Evolutionary conservation across 2,113 vertebrate species (phyloP).

Genomic region (Penelope pileata): DNA sequence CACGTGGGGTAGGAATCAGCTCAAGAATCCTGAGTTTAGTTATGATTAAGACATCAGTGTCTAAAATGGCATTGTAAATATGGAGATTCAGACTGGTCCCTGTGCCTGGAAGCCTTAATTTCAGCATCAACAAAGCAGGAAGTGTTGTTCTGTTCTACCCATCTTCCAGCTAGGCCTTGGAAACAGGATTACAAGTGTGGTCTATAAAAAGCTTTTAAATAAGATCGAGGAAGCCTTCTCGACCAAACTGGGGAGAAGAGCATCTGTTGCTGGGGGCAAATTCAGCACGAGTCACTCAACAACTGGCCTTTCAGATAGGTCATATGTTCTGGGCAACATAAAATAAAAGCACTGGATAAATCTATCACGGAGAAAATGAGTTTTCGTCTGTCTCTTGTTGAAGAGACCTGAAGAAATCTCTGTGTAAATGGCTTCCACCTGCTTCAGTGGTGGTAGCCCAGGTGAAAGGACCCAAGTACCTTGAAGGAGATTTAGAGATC

Average conservation of each 20-base stretch:
- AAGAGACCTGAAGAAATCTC: neutral
- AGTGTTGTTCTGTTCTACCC: rapidly evolving
- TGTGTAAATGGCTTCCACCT: neutral
- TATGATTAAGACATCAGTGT: neutral
- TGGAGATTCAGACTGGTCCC: neutral
- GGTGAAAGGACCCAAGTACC: neutral
- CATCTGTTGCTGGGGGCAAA: neutral
- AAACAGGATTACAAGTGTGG: neutral
- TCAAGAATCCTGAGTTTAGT: neutral
- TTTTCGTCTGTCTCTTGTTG: neutral
- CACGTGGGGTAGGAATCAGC: neutral
- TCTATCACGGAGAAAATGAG: conserved; percentile 6
- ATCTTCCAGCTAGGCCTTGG: neutral
- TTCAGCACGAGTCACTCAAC: neutral
- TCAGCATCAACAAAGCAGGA: neutral
- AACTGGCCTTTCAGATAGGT: neutral
- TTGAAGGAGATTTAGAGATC: neutral
- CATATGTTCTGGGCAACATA: neutral
- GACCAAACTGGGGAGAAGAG: neutral
- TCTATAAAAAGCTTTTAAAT: neutral
- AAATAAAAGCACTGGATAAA: neutral
- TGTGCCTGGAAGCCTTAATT: neutral
- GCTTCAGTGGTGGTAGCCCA: neutral
- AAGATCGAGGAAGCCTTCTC: neutral
- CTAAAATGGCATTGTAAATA: neutral